These are phyloP conservation scores for Ranitomeya imitator DNA, from an alignment of 2,113 vertebrate genomes.

Conservation along the genomic window DNA sequence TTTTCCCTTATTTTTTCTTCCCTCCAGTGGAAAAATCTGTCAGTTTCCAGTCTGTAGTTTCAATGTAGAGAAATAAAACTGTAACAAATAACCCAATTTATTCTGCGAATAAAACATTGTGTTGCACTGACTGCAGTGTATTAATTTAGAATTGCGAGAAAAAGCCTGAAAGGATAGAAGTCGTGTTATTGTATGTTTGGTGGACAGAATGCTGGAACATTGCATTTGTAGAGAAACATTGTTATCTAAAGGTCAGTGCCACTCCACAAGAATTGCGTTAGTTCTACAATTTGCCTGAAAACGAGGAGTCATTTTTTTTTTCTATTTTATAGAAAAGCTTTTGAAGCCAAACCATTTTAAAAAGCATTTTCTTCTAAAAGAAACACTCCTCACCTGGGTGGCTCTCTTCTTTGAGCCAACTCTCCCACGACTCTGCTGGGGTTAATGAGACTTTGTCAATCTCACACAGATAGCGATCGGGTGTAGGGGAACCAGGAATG, in stretches of 20 bases:
- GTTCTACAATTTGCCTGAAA: not conserved
- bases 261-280: constrained; percentile 15
- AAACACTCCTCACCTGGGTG: constrained; percentile 67
- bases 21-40: not conserved
- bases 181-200: constrained; percentile 30
- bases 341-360: not conserved
- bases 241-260: constrained; percentile 40
- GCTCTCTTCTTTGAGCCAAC: constrained; percentile 68
- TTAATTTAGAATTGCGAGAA: not conserved
- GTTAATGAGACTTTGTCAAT: constrained; percentile 70
- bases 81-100: not conserved
- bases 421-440: constrained; percentile 71
- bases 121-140: not conserved
- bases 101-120: constrained; percentile 12
- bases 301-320: not conserved
- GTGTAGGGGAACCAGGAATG: constrained; percentile 56
- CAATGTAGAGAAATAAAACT: not conserved
- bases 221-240: constrained; percentile 38
- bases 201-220: constrained; percentile 35
- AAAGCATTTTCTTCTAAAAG: constrained; percentile 11
- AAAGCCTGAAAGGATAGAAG: constrained; percentile 18
- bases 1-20: not conserved
- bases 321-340: not conserved
- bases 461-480: constrained; percentile 69
- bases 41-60: not conserved